These are phyloP conservation scores for Etheostoma cragini DNA, from an alignment of 2,113 vertebrate genomes.

Conservation along the genomic window DNA sequence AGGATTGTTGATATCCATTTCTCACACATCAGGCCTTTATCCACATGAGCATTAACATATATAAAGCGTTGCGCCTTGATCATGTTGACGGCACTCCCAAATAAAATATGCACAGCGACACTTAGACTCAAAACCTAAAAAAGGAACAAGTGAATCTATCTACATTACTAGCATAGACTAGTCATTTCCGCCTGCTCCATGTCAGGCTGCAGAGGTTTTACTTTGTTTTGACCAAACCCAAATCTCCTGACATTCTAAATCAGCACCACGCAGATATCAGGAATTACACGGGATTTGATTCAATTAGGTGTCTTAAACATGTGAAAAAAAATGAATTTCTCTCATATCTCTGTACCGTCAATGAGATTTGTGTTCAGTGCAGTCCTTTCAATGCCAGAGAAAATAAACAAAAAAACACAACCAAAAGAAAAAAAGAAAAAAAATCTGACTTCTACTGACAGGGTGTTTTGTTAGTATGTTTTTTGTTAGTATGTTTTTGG, in stretches of 20 bases:
- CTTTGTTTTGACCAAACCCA: constrained; percentile 29
- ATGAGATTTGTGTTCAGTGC: constrained; percentile 78
- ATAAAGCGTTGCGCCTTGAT: constrained; percentile 38
- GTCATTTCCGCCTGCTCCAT: constrained; percentile 49
- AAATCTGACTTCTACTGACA: constrained; percentile 76
- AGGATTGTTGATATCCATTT: constrained; percentile 47
- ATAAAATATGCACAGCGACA: constrained; percentile 50
- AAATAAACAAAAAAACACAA: constrained; percentile 61
- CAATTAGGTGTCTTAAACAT: constrained; percentile 59
- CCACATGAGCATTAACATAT: constrained; percentile 43
- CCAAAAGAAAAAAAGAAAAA: constrained; percentile 53
- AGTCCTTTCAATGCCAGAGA: constrained; percentile 78
- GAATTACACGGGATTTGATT: constrained; percentile 39
- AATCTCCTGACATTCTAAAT: constrained; percentile 33
- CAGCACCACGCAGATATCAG: constrained; percentile 13
- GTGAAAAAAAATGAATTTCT: constrained; percentile 32
- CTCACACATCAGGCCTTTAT: constrained; percentile 59
- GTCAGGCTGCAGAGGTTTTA: constrained; percentile 46
- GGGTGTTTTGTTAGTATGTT: constrained; percentile 87
- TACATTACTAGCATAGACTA: constrained; percentile 3
- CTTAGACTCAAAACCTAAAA: constrained; percentile 30
- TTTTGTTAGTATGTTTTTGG: constrained; percentile 83
- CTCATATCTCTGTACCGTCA: constrained; percentile 69
- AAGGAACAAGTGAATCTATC: constrained; percentile 28
- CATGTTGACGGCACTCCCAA: constrained; percentile 19